phyloP scores from a whole-genome alignment of 2,888 invertebrate genomes.

The Bruchidius siliquastri region DNA sequence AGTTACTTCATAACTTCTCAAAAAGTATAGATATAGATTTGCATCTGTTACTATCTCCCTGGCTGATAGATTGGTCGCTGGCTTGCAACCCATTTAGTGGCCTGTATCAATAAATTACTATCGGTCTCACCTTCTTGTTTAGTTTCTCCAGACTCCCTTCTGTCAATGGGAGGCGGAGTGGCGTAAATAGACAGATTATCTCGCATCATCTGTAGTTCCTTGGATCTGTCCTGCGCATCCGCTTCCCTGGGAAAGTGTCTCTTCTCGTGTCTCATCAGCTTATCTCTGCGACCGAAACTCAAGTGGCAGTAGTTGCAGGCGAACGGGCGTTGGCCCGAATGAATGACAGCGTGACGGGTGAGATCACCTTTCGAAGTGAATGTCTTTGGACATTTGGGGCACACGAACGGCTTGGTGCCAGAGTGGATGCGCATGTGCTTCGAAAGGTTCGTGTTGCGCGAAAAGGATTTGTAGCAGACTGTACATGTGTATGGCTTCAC shows the following conservation, averaged over 20 bases:
- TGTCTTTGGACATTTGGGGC: conserved; percentile 66
- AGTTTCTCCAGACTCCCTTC: conserved; percentile 14
- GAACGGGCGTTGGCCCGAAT: conserved; percentile 62
- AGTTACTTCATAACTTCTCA: too few species aligned
- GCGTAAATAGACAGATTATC: conserved; percentile 34
- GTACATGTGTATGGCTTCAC: conserved; percentile 68
- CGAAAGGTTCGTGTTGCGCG: conserved; percentile 70
- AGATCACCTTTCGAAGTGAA: conserved; percentile 67
- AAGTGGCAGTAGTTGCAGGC: conserved; percentile 62
- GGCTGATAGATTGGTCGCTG: too few species aligned
- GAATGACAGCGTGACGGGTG: conserved; percentile 62
- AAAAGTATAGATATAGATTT: too few species aligned
- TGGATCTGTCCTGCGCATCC: conserved; percentile 33
- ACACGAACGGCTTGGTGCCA: conserved; percentile 67
- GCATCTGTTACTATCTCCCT: not conserved
- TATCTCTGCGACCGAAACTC: conserved; percentile 65
- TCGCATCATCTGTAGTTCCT: conserved; percentile 38
- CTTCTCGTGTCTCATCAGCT: conserved; percentile 62
- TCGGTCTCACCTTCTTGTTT: conserved; percentile 21
- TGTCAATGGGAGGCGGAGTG: conserved; percentile 6
- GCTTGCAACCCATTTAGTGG: too few species aligned
- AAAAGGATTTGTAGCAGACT: conserved; percentile 70
- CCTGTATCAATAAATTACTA: too few species aligned
- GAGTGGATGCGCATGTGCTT: conserved; percentile 71
- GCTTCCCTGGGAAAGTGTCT: conserved; percentile 50